Conservation (phyloP, 2,888 invertebrate genomes). For the Drosophila macrospina region DNA sequence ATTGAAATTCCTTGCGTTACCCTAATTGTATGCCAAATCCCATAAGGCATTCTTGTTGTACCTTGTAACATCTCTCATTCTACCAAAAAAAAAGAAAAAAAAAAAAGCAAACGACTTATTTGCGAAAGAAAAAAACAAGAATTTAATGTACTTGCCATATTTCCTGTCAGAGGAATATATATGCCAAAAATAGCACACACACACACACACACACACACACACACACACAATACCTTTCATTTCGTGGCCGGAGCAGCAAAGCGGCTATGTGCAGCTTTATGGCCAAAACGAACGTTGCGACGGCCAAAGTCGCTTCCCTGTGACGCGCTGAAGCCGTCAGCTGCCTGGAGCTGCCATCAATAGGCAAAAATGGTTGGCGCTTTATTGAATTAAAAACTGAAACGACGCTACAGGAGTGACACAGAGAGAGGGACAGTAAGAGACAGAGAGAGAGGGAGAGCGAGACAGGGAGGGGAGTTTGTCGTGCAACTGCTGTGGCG, state of each 20-base stretch:
- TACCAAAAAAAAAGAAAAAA: no score
- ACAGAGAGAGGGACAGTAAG: neutral
- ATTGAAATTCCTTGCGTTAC: slow-evolving; percentile 69
- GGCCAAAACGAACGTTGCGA: slow-evolving; percentile 69
- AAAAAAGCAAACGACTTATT: slow-evolving; percentile 22
- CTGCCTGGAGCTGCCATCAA: slow-evolving; percentile 49
- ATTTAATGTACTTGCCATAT: slow-evolving; percentile 69
- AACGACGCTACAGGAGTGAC: slow-evolving; percentile 25
- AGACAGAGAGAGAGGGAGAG: neutral
- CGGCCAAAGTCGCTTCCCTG: slow-evolving; percentile 2
- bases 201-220: slow-evolving; percentile 16
- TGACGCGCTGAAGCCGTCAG: slow-evolving; percentile 17
- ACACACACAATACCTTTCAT: no score
- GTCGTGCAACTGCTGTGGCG: slow-evolving; percentile 3
- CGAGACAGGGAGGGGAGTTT: neutral
- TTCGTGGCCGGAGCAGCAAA: no score
- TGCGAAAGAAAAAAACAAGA: slow-evolving; percentile 28
- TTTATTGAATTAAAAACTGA: slow-evolving; percentile 80
- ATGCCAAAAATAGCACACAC: slow-evolving; percentile 57
- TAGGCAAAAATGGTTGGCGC: slow-evolving; percentile 66
- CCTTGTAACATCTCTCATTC: no score
- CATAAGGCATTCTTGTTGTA: slow-evolving; percentile 63
- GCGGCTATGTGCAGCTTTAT: slow-evolving; percentile 58
- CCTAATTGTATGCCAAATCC: slow-evolving; percentile 78
- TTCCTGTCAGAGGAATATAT: slow-evolving; percentile 36